A percentile compares a stretch with the other conserved stretches of the same genome.
These are phyloP conservation scores for Callithrix jacchus DNA, from an alignment of 2,113 vertebrate species.

Conservation along the genomic window DNA sequence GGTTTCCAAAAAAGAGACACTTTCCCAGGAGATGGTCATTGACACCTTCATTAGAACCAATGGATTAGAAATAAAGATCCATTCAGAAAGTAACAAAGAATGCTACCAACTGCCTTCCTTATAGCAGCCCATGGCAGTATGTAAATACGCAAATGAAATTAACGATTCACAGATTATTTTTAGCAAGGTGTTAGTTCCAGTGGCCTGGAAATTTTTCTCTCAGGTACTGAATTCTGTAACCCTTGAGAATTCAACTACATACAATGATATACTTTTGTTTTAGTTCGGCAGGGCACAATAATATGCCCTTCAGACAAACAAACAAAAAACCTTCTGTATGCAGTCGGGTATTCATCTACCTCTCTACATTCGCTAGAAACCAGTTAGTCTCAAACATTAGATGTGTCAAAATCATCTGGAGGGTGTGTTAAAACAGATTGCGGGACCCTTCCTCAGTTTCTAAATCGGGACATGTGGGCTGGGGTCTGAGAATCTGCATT, in stretches of 20 bases:
- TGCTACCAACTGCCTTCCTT: not conserved
- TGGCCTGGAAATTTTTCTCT: conserved; percentile 67
- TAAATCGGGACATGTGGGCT: not conserved
- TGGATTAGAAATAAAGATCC: not conserved
- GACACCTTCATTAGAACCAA: not conserved
- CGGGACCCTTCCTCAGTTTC: not conserved
- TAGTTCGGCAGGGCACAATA: not conserved
- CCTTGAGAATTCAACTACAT: conserved; percentile 51
- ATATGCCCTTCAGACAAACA: conserved; percentile 26
- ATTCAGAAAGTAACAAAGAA: not conserved
- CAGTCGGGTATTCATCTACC: not conserved
- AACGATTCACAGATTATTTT: conserved; percentile 66
- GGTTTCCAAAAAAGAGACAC: not conserved
- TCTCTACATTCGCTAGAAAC: not conserved
- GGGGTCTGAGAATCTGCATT: not conserved
- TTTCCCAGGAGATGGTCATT: not conserved
- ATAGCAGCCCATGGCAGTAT: not conserved
- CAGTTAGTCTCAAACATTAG: not conserved
- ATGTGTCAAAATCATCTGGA: not conserved
- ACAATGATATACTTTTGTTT: conserved; percentile 34
- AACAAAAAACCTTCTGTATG: not conserved
- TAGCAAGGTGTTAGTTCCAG: conserved; percentile 68
- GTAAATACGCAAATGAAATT: conserved; percentile 56
- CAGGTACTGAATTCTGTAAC: conserved; percentile 49
- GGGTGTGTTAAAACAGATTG: not conserved